Percentiles rank a stretch among this genome's conserved stretches.
Conservation (phyloP, 2,797 vertebrate genomes). For the Mastacembelus armatus region DNA sequence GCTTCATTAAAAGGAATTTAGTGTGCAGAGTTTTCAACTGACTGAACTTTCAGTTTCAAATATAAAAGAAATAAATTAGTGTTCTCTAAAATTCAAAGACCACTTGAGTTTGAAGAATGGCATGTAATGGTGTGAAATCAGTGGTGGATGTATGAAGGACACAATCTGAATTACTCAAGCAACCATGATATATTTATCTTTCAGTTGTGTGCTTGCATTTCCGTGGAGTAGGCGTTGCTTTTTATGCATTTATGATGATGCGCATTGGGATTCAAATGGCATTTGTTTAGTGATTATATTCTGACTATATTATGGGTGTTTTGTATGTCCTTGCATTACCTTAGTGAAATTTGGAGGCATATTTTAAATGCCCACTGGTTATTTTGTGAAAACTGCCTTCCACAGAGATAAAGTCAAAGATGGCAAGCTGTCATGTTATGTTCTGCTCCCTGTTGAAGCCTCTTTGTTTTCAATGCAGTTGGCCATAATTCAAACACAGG, state of each 20-base stretch:
- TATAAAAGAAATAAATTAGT: conserved; percentile 33
- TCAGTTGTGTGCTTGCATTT: conserved; percentile 22
- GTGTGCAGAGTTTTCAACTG: conserved; percentile 21
- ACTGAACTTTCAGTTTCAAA: conserved; percentile 30
- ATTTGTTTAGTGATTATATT: conserved; percentile 17
- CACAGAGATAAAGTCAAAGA: conserved; percentile 47
- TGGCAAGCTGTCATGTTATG: conserved; percentile 47
- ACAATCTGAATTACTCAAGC: conserved; percentile 26
- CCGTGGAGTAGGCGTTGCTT: conserved; percentile 1
- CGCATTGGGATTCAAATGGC: conserved; percentile 22
- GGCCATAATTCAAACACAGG: conserved; percentile 55
- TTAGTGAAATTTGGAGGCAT: conserved; percentile 15
- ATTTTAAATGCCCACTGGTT: conserved; percentile 26
- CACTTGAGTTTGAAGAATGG: conserved; percentile 29
- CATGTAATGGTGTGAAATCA: conserved; percentile 34
- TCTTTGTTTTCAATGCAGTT: conserved; percentile 66
- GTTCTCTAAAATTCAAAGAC: conserved; percentile 36
- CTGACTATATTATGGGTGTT: neutral
- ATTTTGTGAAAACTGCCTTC: conserved; percentile 20
- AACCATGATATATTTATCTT: conserved; percentile 16
- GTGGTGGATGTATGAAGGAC: conserved; percentile 29
- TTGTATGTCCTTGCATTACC: conserved; percentile 6
- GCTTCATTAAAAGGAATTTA: conserved; percentile 41
- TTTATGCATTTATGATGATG: conserved; percentile 7
- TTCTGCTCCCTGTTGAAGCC: conserved; percentile 60